phyloP scores from a whole-genome alignment of 2,888 invertebrate species.

The Caenorhabditis doughertyi region DNA sequence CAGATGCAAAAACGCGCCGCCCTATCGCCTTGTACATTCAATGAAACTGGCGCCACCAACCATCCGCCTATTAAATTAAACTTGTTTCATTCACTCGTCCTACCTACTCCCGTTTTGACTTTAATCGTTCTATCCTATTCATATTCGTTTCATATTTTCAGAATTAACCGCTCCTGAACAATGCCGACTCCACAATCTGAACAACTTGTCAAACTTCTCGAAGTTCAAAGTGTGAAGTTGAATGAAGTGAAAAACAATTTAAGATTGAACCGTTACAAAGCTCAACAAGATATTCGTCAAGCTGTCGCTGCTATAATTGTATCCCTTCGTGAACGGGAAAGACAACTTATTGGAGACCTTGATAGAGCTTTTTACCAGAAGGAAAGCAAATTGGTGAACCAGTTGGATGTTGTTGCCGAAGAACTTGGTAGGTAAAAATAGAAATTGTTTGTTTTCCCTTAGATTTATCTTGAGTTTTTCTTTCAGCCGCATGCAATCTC shows the following conservation, averaged over 20 bases:
- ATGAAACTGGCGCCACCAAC: slow-evolving; percentile 52
- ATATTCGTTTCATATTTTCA: slow-evolving; percentile 6
- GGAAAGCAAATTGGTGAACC: slow-evolving; percentile 65
- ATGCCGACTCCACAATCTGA: slow-evolving; percentile 46
- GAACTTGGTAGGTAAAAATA: slow-evolving; percentile 33
- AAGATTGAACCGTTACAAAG: slow-evolving; percentile 60
- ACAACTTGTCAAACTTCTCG: slow-evolving; percentile 44
- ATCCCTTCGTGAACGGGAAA: slow-evolving; percentile 72
- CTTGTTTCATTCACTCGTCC: slow-evolving; percentile 3
- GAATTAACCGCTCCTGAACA: neutral
- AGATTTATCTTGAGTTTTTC: neutral
- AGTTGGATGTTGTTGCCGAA: slow-evolving; percentile 46
- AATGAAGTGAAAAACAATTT: slow-evolving; percentile 50
- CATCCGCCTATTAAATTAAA: slow-evolving; percentile 26
- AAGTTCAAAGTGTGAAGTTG: slow-evolving; percentile 49
- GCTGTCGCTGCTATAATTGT: slow-evolving; percentile 69
- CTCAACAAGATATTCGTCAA: slow-evolving; percentile 72
- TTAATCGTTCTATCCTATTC: neutral
- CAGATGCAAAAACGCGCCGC: slow-evolving; percentile 43
- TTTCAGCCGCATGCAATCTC: slow-evolving; percentile 40
- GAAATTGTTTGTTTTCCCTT: neutral
- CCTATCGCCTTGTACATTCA: slow-evolving; percentile 33
- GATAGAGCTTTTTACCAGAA: slow-evolving; percentile 66
- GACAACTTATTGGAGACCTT: slow-evolving; percentile 70
- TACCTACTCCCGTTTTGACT: neutral